A percentile compares a stretch with the other conserved stretches of the same genome.
These are phyloP conservation scores for Temnothorax unifasciatus DNA, from an alignment of 2,888 invertebrate species.

Conservation along the genomic window DNA sequence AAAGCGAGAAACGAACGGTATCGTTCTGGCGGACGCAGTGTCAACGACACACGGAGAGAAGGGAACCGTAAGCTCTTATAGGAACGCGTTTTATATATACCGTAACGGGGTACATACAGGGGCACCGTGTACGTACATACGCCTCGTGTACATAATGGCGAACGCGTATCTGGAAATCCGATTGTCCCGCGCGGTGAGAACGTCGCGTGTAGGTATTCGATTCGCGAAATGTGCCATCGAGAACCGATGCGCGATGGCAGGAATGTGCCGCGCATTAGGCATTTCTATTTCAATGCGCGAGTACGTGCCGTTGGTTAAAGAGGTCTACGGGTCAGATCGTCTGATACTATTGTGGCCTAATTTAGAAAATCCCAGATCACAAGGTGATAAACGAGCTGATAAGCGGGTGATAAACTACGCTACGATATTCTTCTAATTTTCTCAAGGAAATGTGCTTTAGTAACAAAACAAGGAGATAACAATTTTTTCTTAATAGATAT, in stretches of 20 bases:
- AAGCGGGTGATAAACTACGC: neutral
- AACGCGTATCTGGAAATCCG: slow-evolving; percentile 70
- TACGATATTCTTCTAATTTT: neutral
- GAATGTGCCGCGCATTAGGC: neutral
- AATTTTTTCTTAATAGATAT: neutral
- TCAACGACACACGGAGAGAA: slow-evolving; percentile 73
- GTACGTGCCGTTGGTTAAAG: slow-evolving; percentile 51
- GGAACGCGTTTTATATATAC: slow-evolving; percentile 61
- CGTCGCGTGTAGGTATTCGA: slow-evolving; percentile 34
- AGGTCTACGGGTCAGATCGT: slow-evolving; percentile 60
- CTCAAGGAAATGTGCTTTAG: neutral
- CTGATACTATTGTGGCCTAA: slow-evolving; percentile 24
- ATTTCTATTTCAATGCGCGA: slow-evolving; percentile 18
- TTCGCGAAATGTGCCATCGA: slow-evolving; percentile 25
- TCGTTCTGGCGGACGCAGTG: slow-evolving; percentile 68
- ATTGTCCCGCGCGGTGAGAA: slow-evolving; percentile 64
- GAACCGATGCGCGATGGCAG: neutral
- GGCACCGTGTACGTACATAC: slow-evolving; percentile 24
- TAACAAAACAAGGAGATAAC: neutral
- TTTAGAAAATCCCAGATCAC: neutral
- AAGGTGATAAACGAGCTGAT: neutral
- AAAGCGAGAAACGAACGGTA: slow-evolving; percentile 78
- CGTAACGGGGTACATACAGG: slow-evolving; percentile 56
- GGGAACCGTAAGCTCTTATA: slow-evolving; percentile 66
- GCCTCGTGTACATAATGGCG: slow-evolving; percentile 56